A percentile compares a stretch with the other conserved stretches of the same genome.
phyloP scores from a whole-genome alignment of 2,113 vertebrate genomes.

The Saccopteryx bilineata region DNA sequence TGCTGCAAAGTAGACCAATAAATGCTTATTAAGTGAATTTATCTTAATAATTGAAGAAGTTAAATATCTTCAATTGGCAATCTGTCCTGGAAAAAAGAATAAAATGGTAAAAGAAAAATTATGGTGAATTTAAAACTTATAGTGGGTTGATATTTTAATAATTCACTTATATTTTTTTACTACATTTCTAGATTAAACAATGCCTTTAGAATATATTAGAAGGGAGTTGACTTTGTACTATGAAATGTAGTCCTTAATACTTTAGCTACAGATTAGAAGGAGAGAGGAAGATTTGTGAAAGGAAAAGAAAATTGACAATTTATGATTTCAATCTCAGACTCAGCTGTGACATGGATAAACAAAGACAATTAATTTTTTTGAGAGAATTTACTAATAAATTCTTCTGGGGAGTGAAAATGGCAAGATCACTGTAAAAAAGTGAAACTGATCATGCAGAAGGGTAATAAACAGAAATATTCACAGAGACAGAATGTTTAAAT shows the following conservation, averaged over 20 bases:
- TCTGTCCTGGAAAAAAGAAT: not conserved
- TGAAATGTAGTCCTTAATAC: not conserved
- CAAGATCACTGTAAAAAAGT: slow-evolving; percentile 20
- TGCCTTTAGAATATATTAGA: not conserved
- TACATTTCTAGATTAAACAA: not conserved
- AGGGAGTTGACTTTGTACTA: not conserved
- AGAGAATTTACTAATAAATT: not conserved
- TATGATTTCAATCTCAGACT: slow-evolving; percentile 46
- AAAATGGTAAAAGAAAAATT: not conserved
- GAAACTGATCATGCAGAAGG: not conserved
- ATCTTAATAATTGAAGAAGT: not conserved
- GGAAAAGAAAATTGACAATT: slow-evolving; percentile 37
- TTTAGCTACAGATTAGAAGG: slow-evolving; percentile 44
- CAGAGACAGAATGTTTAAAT: slow-evolving; percentile 7
- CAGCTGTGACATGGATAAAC: slow-evolving; percentile 14
- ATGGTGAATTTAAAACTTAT: not conserved
- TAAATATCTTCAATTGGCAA: not conserved
- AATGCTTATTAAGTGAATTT: not conserved
- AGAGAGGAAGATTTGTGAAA: not conserved
- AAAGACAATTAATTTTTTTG: slow-evolving; percentile 52
- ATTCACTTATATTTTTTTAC: not conserved
- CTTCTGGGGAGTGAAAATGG: slow-evolving; percentile 1
- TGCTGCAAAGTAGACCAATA: not conserved
- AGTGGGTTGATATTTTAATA: not conserved
- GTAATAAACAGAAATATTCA: slow-evolving; percentile 18